phyloP scores from a whole-genome alignment of 2,797 vertebrate genomes.

The Coregonus sp. region DNA sequence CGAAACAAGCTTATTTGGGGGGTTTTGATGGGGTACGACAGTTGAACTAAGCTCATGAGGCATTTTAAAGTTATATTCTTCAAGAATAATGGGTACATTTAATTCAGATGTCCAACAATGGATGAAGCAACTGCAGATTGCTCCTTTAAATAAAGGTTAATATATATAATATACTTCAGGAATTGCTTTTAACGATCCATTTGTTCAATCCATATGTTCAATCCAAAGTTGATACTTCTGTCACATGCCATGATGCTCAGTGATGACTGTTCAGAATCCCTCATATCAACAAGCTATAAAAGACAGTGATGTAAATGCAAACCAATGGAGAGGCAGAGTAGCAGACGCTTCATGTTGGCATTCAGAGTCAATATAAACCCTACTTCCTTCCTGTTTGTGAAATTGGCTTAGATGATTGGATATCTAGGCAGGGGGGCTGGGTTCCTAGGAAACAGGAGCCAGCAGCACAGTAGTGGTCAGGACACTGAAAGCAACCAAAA shows the following conservation, averaged over 20 bases:
- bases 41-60: too few relatives aligned
- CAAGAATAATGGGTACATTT: too few relatives aligned
- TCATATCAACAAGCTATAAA: not conserved
- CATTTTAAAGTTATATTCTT: too few relatives aligned
- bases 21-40: too few relatives aligned
- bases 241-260: not conserved
- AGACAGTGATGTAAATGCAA: not conserved
- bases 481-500: slow-evolving; percentile 32
- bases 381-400: slow-evolving; percentile 19
- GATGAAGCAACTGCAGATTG: too few relatives aligned
- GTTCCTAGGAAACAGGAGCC: slow-evolving; percentile 41
- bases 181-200: too few relatives aligned
- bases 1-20: too few relatives aligned
- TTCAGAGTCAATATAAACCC: slow-evolving; percentile 15
- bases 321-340: not conserved
- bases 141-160: too few relatives aligned
- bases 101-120: too few relatives aligned
- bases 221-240: not conserved
- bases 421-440: slow-evolving; percentile 34
- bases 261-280: not conserved
- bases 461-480: slow-evolving; percentile 23
- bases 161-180: too few relatives aligned
- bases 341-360: not conserved
- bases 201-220: not conserved
- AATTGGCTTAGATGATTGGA: slow-evolving; percentile 20